phyloP scores from a whole-genome alignment of 2,888 invertebrate species.

The Synergus umbraculus region DNA sequence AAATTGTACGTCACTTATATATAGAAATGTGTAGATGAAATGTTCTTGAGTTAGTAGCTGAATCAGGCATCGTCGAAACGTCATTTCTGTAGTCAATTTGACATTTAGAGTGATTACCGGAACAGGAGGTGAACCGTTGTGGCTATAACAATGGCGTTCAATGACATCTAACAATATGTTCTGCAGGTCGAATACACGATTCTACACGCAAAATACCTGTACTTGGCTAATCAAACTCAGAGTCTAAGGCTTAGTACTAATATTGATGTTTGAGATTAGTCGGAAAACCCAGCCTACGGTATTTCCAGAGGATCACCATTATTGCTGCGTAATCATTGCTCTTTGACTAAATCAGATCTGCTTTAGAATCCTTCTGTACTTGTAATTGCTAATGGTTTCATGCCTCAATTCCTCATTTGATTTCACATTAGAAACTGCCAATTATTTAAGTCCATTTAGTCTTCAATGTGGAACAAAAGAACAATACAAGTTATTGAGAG shows the following conservation, averaged over 20 bases:
- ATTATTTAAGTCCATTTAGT: not conserved
- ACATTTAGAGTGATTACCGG: not conserved
- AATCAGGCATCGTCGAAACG: not conserved
- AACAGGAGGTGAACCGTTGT: not conserved
- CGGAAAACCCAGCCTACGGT: constrained; percentile 54
- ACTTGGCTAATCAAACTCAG: constrained; percentile 63
- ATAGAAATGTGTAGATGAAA: not conserved
- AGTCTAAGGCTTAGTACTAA: constrained; percentile 64
- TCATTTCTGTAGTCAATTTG: not conserved
- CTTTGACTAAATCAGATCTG: constrained; percentile 25
- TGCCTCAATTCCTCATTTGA: not conserved
- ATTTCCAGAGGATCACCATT: constrained; percentile 21
- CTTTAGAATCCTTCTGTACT: constrained; percentile 11
- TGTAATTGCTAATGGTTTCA: constrained; percentile 8
- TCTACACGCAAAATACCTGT: constrained; percentile 52
- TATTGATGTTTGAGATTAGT: constrained; percentile 67
- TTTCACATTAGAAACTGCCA: not conserved
- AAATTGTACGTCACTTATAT: not conserved
- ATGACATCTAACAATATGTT: constrained; percentile 24
- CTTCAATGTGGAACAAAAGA: not conserved
- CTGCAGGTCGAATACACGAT: constrained; percentile 22
- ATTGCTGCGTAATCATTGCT: constrained; percentile 24
- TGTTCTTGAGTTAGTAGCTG: not conserved
- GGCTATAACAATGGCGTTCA: constrained; percentile 9
- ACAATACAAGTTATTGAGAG: not conserved